phyloP scores from a whole-genome alignment of 2,797 vertebrate genomes.

The Bufotes viridis region DNA sequence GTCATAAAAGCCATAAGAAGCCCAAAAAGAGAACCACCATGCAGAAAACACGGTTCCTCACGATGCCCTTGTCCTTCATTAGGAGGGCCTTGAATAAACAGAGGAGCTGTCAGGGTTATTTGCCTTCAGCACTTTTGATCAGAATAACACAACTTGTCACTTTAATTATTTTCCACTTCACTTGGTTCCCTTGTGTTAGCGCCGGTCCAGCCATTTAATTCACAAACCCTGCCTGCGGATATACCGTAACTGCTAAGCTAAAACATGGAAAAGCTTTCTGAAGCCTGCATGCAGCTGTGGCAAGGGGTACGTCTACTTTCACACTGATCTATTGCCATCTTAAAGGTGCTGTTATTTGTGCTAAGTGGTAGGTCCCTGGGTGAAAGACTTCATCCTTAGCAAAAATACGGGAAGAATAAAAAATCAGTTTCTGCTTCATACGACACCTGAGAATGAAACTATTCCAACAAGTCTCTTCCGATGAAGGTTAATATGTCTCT shows the following conservation, averaged over 20 bases:
- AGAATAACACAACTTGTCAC: conserved; percentile 64
- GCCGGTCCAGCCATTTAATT: conserved; percentile 59
- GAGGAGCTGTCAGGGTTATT: conserved; percentile 63
- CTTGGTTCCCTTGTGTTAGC: conserved; percentile 56
- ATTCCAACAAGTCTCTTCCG: neutral
- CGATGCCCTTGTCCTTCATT: conserved; percentile 61
- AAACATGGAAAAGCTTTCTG: conserved; percentile 59
- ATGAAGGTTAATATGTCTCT: neutral
- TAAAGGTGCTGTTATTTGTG: conserved; percentile 39
- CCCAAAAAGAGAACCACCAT: conserved; percentile 35
- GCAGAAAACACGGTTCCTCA: conserved; percentile 43
- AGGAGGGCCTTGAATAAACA: conserved; percentile 60
- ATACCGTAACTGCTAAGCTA: conserved; percentile 46
- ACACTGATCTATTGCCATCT: conserved; percentile 35
- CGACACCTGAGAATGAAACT: conserved; percentile 2
- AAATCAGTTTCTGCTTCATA: conserved; percentile 13
- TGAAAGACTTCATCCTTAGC: conserved; percentile 13
- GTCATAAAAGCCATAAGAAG: conserved; percentile 41
- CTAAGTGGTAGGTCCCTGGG: conserved; percentile 46
- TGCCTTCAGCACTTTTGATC: conserved; percentile 63
- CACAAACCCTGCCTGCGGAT: conserved; percentile 56
- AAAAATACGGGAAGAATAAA: conserved; percentile 9
- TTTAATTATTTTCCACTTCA: conserved; percentile 63
- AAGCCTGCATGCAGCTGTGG: conserved; percentile 12
- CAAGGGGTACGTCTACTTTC: conserved; percentile 23